Evolutionary conservation across 1,140 invertebrate genomes (phyloP), one percentile per base, ranked within the genome.

Genomic region (Cydia fagiglandana): DNA sequence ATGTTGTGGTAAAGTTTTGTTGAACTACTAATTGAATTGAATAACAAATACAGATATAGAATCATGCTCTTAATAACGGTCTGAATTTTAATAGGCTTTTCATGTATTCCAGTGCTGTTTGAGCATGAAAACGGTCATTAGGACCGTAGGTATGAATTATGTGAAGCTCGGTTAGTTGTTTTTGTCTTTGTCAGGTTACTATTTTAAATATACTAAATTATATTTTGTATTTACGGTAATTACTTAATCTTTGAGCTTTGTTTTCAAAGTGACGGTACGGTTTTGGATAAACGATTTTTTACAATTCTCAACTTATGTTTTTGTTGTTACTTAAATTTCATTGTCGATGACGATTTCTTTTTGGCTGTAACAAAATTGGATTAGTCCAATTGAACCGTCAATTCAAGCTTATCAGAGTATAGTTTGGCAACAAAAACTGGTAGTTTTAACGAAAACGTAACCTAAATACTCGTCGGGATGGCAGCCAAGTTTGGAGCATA

Each of bases 391-490:
- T 61, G 17, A 20, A 61, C 24, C 20, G 56, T 24, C 56, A 61
- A 61, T 61, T 61, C 9, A 20, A 12, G 50, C 56, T 61, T 24
- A 61, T 24, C 20, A 38, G 34, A 70, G 34, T 7, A 70, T 20
- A 70, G 17, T 70, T 41, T 70, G 66, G 66, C 66, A 68, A 34
- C 64, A 70, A 70, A 70, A 70, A 45, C 13, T 45, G 38, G 30
- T 17, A 70, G 66, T 70, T 70, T 68, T 70, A 70, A 70, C 66
- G 66, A 70, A n/a, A 38, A 70, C 66, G 66, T 70, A 41, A 45
- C 34, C 66, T n/a, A 38, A 38, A 38, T 34, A 68, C 30, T 38
- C 30, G 17, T 15, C 38, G 66, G 34, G 66, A 41, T 70, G 30
- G 6, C 1, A 41, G 66, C 66, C n/a, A 41, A 41, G 56, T 61